These are phyloP conservation scores for Parauchenoglanis ngamensis DNA, from an alignment of 2,797 vertebrate species.

Conservation along the genomic window DNA sequence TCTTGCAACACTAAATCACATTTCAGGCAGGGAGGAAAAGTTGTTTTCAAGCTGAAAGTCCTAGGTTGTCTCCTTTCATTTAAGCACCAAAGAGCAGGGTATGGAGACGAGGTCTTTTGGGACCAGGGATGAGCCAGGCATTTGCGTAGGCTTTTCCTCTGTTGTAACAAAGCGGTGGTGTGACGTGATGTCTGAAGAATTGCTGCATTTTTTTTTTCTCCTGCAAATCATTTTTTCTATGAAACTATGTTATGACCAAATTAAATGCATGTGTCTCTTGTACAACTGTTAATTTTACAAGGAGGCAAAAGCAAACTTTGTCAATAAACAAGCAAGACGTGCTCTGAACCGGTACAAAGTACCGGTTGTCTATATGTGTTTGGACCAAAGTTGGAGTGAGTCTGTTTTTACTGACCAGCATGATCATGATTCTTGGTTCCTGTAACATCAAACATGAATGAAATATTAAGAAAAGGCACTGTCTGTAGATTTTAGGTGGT, in stretches of 20 bases:
- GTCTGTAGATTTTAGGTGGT: not conserved
- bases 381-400: not conserved
- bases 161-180: constrained; percentile 66
- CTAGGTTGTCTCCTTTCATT: constrained; percentile 20
- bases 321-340: no score
- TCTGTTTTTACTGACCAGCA: not conserved
- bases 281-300: not conserved
- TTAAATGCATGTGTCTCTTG: no score
- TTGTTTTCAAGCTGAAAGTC: constrained; percentile 28
- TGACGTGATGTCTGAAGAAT: constrained; percentile 68
- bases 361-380: no score
- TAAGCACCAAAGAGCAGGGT: constrained; percentile 13
- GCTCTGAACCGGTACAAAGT: not conserved
- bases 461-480: constrained; percentile 27
- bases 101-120: not conserved
- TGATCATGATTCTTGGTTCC: not conserved
- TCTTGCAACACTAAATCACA: constrained; percentile 8
- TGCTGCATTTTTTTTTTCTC: constrained; percentile 52
- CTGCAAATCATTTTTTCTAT: constrained; percentile 49
- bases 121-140: constrained; percentile 61
- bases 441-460: not conserved
- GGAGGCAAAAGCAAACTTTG: no score
- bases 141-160: constrained; percentile 54
- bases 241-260: no score
- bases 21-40: not conserved